Conservation (phyloP, 2,888 invertebrate species). For the Epirrita christyi region DNA sequence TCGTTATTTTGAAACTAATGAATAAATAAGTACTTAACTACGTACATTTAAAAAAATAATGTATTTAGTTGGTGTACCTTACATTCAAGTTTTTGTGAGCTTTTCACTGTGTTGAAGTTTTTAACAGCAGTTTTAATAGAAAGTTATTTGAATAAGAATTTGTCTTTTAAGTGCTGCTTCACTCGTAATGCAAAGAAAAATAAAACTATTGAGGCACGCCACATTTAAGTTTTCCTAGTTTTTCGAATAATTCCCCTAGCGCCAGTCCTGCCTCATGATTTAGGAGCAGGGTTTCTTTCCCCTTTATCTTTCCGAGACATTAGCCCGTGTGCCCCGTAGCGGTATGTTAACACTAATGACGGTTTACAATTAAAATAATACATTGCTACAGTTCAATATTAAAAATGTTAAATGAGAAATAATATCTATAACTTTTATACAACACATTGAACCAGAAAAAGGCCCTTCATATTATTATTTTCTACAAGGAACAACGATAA, state of each 20-base stretch:
- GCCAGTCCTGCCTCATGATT: constrained; percentile 26
- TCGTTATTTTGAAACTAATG: neutral
- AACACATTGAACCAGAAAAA: too few species aligned
- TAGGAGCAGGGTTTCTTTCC: constrained; percentile 43
- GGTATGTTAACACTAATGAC: neutral
- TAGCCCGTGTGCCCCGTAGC: neutral
- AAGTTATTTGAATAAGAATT: neutral
- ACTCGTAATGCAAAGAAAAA: too few species aligned
- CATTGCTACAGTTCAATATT: neutral
- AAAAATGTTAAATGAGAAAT: too few species aligned
- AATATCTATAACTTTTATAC: too few species aligned
- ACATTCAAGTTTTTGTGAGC: neutral
- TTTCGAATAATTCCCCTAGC: neutral
- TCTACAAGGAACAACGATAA: too few species aligned
- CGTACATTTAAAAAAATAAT: constrained; percentile 7
- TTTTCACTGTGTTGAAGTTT: neutral
- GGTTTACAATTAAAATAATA: neutral
- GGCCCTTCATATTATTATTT: too few species aligned
- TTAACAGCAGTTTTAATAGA: neutral
- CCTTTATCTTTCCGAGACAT: constrained; percentile 57
- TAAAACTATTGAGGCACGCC: too few species aligned
- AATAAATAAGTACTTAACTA: neutral
- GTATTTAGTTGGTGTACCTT: neutral
- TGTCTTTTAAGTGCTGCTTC: too few species aligned
- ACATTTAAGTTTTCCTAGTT: too few species aligned